Base-by-base conservation (phyloP, 2,797 vertebrate species). In the Schizopygopsis malacanthus region DNA sequence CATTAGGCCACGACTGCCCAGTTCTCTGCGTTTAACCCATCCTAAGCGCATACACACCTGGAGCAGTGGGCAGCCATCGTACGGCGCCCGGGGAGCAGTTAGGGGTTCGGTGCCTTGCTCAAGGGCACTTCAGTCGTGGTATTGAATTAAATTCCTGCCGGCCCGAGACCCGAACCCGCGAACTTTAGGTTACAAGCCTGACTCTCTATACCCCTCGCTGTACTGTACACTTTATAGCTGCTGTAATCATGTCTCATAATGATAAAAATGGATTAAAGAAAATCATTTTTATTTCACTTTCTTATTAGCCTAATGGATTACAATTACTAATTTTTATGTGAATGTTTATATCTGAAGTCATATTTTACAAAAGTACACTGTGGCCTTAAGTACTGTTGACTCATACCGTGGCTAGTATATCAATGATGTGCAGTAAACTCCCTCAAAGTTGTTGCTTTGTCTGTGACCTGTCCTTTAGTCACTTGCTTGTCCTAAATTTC, bases 401-500 rank as follows among this genome's bases (percentile, higher is more conserved):
- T 28, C 43, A 37, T 33, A 9, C 6, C 12, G 18, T 39, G 47
- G 20, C 45, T 81, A n/a, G 13, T 81, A 56, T 83, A 65, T 72
- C 63, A 56, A 20, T 33, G 22, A n/a, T 45, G 12, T 72, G 73
- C 63, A 2, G 22, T 43, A 82, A 61, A 79, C n/a, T 43, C 61
- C 37, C 39, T 41, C 8, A 54, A 25, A 18, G 41, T 54, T 52
- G 63, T n/a, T 6, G 10, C 11, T 41, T 33, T 33, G 33, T 69
- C 22, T 45, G 67, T 37, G 50, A 76, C 15, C 43, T 50, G 15
- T 37, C 39, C 18, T 37, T 50, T 22, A 33, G 18, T 85, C 43
- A 56, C 16, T 65, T 28, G 28, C 18, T 2, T 43, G 70, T 85
- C 77, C 81, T 82, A 78, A 72, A 85, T 83, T 78, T 81, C 25